These are phyloP conservation scores for Aphis craccivora DNA, from an alignment of 1,140 invertebrate species.

Conservation along the genomic window DNA sequence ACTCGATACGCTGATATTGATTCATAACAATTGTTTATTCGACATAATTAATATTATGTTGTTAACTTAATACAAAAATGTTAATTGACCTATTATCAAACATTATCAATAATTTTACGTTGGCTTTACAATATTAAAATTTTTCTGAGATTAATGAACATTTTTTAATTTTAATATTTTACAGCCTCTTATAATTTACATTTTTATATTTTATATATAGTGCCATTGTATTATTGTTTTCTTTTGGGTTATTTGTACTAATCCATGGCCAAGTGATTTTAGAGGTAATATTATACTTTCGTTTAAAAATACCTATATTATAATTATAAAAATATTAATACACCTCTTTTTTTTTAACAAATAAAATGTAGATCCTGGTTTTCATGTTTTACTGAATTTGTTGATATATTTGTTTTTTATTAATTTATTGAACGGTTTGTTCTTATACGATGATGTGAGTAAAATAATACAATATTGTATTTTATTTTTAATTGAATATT, in stretches of 20 bases:
- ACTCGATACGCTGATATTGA: not conserved
- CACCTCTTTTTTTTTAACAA: not conserved
- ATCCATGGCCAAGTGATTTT: conserved; percentile 18
- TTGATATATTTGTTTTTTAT: conserved; percentile 2
- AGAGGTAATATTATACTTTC: not conserved
- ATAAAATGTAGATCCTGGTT: not conserved
- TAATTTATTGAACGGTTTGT: conserved; percentile 13
- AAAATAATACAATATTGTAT: not conserved
- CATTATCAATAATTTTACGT: not conserved
- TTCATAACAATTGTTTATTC: not conserved
- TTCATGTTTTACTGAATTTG: not conserved
- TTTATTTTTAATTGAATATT: not conserved
- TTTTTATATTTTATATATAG: not conserved
- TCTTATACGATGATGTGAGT: conserved; percentile 28
- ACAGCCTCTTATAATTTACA: not conserved
- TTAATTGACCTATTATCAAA: not conserved
- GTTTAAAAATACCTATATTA: not conserved
- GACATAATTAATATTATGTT: not conserved
- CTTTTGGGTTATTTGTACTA: not conserved
- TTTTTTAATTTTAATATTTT: not conserved
- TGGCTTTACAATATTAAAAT: not conserved
- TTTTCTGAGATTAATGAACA: not conserved
- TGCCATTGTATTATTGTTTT: not conserved
- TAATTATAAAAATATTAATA: not conserved
- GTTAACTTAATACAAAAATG: not conserved